Percentiles rank a stretch among this genome's conserved stretches.
Conservation (phyloP, 1,140 invertebrate species). For the Lepidotrigona ventralis region DNA sequence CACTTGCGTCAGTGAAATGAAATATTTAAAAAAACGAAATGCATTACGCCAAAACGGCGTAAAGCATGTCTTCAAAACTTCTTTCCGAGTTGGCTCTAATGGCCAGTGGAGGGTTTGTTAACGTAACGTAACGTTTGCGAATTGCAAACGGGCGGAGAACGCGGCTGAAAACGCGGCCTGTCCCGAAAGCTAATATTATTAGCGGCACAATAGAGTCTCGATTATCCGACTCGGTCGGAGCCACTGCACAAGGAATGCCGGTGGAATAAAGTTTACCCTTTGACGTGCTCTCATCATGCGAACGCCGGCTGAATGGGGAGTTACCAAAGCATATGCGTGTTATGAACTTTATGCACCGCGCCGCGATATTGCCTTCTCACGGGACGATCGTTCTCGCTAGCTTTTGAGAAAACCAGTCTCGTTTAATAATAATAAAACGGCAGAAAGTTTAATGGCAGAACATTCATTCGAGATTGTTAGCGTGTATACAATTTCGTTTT, state of each 20-base stretch:
- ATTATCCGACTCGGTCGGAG: constrained; percentile 43
- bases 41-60: neutral
- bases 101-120: neutral
- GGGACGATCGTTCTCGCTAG: neutral
- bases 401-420: neutral
- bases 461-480: neutral
- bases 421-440: neutral
- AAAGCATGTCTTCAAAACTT: neutral
- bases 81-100: neutral
- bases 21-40: neutral
- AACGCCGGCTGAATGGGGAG: constrained; percentile 33
- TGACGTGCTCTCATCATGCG: constrained; percentile 39
- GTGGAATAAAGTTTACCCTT: constrained; percentile 49
- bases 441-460: neutral
- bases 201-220: constrained; percentile 46
- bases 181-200: constrained; percentile 44
- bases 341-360: constrained; percentile 34
- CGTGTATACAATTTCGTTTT: too few relatives aligned
- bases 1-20: too few relatives aligned
- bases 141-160: constrained; percentile 1
- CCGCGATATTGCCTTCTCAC: constrained; percentile 29
- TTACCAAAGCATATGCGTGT: constrained; percentile 42
- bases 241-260: constrained; percentile 37
- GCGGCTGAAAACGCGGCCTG: constrained; percentile 12
- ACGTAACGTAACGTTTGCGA: constrained; percentile 12